Evolutionary conservation across 2,113 vertebrate genomes (phyloP), one percentile per base, ranked within the genome.

Genomic region (Jacana jacana): DNA sequence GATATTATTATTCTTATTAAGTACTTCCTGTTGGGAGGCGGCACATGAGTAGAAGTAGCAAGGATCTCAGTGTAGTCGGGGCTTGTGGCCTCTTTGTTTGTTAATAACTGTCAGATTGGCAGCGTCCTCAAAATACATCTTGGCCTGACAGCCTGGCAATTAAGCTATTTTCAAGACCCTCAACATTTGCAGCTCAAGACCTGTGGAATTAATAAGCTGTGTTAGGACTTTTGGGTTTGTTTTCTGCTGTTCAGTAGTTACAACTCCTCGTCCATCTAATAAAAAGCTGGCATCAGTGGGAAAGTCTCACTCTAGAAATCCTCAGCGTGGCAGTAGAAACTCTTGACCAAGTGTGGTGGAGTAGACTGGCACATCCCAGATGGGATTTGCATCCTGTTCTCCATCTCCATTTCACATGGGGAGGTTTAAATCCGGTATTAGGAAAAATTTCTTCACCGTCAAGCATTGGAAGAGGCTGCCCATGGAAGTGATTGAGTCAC

Each of bases 1-100:
- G 98, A 98, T 98, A 98, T 99, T 98, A 98, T 99, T 98, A 98
- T 98, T 98, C 97, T 98, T 98, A 97, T 97, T 98, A 98, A 99
- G 98, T 98, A 98, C 98, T 99, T 99, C 99, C 99, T 99, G 97
- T 92, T 96, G 97, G 98, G 98, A 97, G 98, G 98, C 98, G 73
- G 97, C 97, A 89, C 91, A 97, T 92, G 91, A 98, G 97, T 97
- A 97, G 97, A 97, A 97, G 76, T 93, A 91, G 93, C 95, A 94
- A 95, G 97, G 81, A 94, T 90, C 89, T 84, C 3, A 0, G 87
- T 91, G 93, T 88, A 92, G 91, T 91, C 66, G 5, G 95, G 95
- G 88, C 88, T 96, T 87, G 86, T 85, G 88, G 69, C 86, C 94
- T 94, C 91, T 72, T 97, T 94, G 83, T 93, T 91, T 96, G 94